Evolutionary conservation across 1,140 invertebrate genomes (phyloP).

Genomic region (Arctopsyche grandis): DNA sequence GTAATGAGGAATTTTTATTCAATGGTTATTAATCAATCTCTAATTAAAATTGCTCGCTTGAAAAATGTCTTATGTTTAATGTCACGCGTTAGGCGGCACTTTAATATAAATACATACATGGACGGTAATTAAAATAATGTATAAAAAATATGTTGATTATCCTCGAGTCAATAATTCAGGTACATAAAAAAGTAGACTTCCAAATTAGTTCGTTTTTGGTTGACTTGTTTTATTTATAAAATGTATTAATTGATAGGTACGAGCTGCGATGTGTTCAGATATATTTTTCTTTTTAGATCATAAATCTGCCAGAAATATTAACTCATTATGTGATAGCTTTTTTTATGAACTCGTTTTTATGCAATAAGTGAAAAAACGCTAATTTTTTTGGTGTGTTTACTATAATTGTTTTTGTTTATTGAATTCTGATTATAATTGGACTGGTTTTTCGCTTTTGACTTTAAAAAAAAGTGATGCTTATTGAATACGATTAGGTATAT

Average conservation of each 20-base stretch:
- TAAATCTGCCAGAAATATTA: constrained; percentile 21
- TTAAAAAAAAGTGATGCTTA: not conserved
- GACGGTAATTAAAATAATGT: not conserved
- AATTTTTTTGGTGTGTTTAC: not conserved
- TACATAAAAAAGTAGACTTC: not conserved
- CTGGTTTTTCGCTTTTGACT: not conserved
- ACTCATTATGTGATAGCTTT: constrained; percentile 1
- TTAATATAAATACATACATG: no score
- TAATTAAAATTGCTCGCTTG: not conserved
- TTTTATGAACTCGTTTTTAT: not conserved
- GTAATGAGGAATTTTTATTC: not conserved
- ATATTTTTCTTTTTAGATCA: not conserved
- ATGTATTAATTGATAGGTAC: not conserved
- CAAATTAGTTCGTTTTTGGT: constrained; percentile 1
- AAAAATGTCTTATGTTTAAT: not conserved
- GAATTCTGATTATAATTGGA: constrained; percentile 8
- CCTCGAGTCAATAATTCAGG: not conserved
- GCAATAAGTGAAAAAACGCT: not conserved
- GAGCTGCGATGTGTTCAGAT: not conserved
- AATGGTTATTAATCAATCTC: constrained; percentile 7
- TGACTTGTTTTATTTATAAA: constrained; percentile 15
- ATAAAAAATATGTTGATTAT: constrained; percentile 9
- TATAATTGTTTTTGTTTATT: constrained; percentile 9
- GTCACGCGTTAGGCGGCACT: not conserved
- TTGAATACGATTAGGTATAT: not conserved